Evolutionary conservation across 2,797 vertebrate species (phyloP).

Genomic region (Geotrypetes seraphini): DNA sequence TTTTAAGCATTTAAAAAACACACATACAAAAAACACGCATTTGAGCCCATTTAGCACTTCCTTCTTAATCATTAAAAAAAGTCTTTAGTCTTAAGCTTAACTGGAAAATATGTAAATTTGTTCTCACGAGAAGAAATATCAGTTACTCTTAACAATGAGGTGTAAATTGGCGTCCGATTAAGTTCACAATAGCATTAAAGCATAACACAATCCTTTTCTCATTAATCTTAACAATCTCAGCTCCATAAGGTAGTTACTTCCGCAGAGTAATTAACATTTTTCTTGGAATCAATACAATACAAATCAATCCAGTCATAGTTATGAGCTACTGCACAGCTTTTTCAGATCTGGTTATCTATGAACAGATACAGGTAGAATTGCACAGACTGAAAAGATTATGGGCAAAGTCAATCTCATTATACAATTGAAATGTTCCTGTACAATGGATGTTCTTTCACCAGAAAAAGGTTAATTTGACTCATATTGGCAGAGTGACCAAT

Average conservation of each 20-base stretch:
- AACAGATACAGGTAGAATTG: too few relatives aligned
- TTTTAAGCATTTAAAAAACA: too few relatives aligned
- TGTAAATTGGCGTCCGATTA: conserved; percentile 32
- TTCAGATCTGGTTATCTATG: too few relatives aligned
- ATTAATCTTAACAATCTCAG: conserved; percentile 12
- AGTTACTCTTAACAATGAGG: conserved; percentile 29
- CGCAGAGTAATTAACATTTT: conserved; percentile 8
- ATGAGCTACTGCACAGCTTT: too few relatives aligned
- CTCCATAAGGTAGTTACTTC: neutral
- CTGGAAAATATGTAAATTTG: conserved; percentile 17
- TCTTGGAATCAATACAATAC: conserved; percentile 1
- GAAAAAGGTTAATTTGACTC: too few relatives aligned
- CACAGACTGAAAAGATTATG: too few relatives aligned
- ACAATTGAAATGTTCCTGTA: too few relatives aligned
- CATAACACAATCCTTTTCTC: neutral
- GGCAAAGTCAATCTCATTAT: too few relatives aligned
- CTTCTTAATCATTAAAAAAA: conserved; percentile 11
- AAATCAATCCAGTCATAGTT: too few relatives aligned
- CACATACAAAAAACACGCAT: too few relatives aligned
- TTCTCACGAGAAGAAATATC: conserved; percentile 12
- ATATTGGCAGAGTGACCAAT: too few relatives aligned
- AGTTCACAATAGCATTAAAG: conserved; percentile 16
- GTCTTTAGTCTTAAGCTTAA: conserved; percentile 17
- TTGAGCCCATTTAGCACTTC: conserved; percentile 15
- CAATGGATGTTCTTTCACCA: too few relatives aligned